A percentile compares a stretch with the other conserved stretches of the same genome.
These are phyloP conservation scores for Notodonta ziczac DNA, from an alignment of 2,888 invertebrate species.

Conservation along the genomic window DNA sequence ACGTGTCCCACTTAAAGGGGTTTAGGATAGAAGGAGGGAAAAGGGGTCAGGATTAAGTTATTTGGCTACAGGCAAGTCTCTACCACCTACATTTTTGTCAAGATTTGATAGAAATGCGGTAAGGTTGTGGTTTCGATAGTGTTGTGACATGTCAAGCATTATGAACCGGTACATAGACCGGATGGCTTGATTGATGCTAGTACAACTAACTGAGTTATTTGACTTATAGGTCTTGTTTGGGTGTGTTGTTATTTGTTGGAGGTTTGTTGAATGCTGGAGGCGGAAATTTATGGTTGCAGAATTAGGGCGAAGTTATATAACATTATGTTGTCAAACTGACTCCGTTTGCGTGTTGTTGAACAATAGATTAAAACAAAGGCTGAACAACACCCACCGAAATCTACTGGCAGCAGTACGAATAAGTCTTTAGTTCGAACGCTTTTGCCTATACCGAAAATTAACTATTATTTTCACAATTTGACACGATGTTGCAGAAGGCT, in stretches of 20 bases:
- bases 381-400: background rate
- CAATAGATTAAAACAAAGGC: background rate
- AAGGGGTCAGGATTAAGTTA: no score
- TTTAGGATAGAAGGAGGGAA: no score
- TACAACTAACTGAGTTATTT: constrained; percentile 15
- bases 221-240: background rate
- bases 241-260: no score
- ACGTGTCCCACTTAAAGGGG: no score
- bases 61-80: no score
- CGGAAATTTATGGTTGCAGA: background rate
- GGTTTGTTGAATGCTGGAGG: no score
- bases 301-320: background rate
- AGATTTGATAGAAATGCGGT: constrained; percentile 36
- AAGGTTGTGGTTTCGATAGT: constrained; percentile 56
- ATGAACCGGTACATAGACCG: constrained; percentile 43
- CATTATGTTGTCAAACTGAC: background rate
- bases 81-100: no score
- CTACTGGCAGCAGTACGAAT: background rate
- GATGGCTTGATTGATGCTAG: constrained; percentile 29
- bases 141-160: constrained; percentile 47
- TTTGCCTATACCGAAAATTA: no score
- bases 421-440: no score
- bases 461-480: no score
- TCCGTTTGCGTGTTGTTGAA: background rate
- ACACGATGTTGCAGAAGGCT: no score